Evolutionary conservation across 2,888 invertebrate species (phyloP).

Genomic region (Leptinotarsa peninsularis): DNA sequence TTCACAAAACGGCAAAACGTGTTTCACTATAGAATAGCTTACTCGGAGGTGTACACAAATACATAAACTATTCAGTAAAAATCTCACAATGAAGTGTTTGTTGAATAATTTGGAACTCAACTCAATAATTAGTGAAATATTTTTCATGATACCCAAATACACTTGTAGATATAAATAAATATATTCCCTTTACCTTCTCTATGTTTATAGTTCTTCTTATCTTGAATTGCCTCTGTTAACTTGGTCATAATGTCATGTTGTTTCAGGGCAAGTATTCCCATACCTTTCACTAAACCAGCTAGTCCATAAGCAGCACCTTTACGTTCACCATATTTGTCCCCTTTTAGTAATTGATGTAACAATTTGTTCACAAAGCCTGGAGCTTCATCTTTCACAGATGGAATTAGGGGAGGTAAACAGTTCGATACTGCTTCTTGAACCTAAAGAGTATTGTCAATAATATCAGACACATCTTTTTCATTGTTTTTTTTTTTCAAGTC

Average conservation of each 20-base stretch:
- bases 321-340: constrained; percentile 91
- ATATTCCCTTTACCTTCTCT: constrained; percentile 77
- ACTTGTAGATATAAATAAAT: neutral
- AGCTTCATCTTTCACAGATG: constrained; percentile 91
- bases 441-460: constrained; percentile 30
- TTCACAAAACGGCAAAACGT: too few relatives aligned
- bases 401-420: constrained; percentile 93
- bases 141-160: too few relatives aligned
- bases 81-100: too few relatives aligned
- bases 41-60: too few relatives aligned
- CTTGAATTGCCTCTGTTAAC: constrained; percentile 92
- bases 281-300: constrained; percentile 95
- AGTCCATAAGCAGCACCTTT: constrained; percentile 98
- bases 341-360: constrained; percentile 86
- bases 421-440: constrained; percentile 97
- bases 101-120: too few relatives aligned
- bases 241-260: constrained; percentile 96
- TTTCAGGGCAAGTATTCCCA: constrained; percentile 94
- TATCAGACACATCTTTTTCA: neutral
- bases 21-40: too few relatives aligned
- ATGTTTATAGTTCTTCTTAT: constrained; percentile 95
- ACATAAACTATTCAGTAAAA: too few relatives aligned
- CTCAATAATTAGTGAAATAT: too few relatives aligned
- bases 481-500: constrained; percentile 8
- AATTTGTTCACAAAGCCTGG: constrained; percentile 89